Conservation (phyloP, 1,140 invertebrate genomes). For the Cyrtorhinus lividipennis region DNA sequence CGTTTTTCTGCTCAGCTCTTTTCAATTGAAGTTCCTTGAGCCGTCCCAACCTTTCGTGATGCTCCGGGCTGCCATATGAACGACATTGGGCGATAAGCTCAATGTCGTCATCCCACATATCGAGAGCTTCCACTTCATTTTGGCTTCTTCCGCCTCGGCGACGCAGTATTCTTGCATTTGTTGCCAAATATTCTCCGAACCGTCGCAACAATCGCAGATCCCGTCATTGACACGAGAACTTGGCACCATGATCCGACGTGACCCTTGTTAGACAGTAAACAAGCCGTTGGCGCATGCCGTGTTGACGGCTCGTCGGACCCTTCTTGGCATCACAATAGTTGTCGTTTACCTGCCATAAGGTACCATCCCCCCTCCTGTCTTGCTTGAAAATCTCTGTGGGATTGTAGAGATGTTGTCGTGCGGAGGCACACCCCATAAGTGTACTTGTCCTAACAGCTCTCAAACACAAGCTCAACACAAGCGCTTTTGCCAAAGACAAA, state of each 20-base stretch:
- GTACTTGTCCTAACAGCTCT: too few relatives aligned
- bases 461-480: too few relatives aligned
- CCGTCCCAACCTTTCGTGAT: neutral
- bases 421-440: neutral
- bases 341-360: constrained; percentile 81
- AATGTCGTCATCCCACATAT: neutral
- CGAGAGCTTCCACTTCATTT: neutral
- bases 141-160: neutral
- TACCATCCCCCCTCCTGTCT: constrained; percentile 73
- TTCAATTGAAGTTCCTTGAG: neutral
- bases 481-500: too few relatives aligned
- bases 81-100: neutral
- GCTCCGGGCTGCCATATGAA: neutral
- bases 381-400: constrained; percentile 64
- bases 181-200: constrained; percentile 68
- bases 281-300: constrained; percentile 76
- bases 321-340: constrained; percentile 92
- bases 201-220: constrained; percentile 96
- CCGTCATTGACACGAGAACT: constrained; percentile 90
- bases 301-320: constrained; percentile 92
- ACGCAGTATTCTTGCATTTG: constrained; percentile 48
- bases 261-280: constrained; percentile 82
- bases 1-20: neutral
- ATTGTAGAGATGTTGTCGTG: constrained; percentile 35
- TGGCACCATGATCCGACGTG: constrained; percentile 63